A percentile compares a stretch with the other conserved stretches of the same genome.
phyloP scores from a whole-genome alignment of 2,113 vertebrate genomes.

The Podocnemis expansa region DNA sequence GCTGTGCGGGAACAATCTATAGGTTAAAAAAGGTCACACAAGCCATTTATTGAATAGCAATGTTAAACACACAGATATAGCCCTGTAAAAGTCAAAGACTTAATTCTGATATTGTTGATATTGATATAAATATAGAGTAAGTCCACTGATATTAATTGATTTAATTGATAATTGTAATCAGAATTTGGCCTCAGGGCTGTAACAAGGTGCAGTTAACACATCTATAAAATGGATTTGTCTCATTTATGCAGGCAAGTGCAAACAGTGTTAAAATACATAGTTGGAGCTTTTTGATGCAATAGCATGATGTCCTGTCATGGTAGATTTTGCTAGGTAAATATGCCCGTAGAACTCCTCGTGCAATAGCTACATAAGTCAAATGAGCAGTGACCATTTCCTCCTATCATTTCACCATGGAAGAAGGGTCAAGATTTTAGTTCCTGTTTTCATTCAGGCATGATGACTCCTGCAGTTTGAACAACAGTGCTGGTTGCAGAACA shows the following conservation, averaged over 20 bases:
- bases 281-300: accelerated
- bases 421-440: neutral
- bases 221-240: neutral
- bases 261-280: neutral
- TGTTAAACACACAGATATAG: neutral
- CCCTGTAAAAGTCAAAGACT: neutral
- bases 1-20: no score
- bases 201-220: accelerated
- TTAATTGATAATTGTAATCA: neutral
- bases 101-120: neutral
- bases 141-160: neutral
- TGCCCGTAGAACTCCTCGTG: neutral
- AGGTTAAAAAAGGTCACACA: neutral
- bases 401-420: neutral
- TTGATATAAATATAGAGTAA: neutral
- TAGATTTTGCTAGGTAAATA: neutral
- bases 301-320: neutral
- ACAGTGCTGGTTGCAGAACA: neutral
- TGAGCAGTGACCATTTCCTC: neutral
- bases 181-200: neutral
- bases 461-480: neutral
- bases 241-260: accelerated
- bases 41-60: neutral
- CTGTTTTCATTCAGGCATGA: neutral
- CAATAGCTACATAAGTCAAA: neutral